These are phyloP conservation scores for Ormyrus labotus DNA, from an alignment of 2,888 invertebrate genomes.

Conservation along the genomic window DNA sequence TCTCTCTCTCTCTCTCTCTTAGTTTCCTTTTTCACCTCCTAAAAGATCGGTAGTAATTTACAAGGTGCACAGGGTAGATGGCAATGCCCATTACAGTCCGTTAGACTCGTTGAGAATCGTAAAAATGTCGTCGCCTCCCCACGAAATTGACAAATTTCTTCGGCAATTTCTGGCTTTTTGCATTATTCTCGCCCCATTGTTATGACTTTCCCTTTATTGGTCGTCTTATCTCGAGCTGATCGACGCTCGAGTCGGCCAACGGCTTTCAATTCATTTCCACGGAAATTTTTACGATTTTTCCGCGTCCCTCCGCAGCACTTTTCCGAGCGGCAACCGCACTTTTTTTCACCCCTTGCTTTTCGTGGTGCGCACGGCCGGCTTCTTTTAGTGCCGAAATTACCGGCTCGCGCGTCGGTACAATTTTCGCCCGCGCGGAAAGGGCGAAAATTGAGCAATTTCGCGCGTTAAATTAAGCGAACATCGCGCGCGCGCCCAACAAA, in stretches of 20 bases:
- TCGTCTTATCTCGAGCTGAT: conserved; percentile 38
- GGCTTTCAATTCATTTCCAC: conserved; percentile 44
- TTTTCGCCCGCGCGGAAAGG: neutral
- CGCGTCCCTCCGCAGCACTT: conserved; percentile 2
- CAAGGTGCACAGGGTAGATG: too few species aligned
- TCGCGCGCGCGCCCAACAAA: neutral
- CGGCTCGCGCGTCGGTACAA: neutral
- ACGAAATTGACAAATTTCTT: too few species aligned
- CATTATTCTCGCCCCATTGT: conserved; percentile 29
- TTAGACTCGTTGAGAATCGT: too few species aligned
- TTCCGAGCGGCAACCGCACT: neutral
- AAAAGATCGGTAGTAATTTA: too few species aligned
- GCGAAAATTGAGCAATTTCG: conserved; percentile 21
- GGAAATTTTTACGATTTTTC: conserved; percentile 43
- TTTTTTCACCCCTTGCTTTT: neutral
- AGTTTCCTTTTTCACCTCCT: too few species aligned
- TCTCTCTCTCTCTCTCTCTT: too few species aligned
- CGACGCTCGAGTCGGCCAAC: conserved; percentile 11
- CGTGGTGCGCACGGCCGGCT: neutral
- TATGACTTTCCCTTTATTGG: conserved; percentile 47
- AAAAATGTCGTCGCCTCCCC: too few species aligned
- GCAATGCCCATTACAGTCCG: too few species aligned
- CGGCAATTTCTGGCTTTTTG: neutral
- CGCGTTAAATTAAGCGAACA: neutral
- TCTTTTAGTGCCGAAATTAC: conserved; percentile 22